Evolutionary conservation across 2,888 invertebrate genomes (phyloP).

Genomic region (Heteropelma amictum): DNA sequence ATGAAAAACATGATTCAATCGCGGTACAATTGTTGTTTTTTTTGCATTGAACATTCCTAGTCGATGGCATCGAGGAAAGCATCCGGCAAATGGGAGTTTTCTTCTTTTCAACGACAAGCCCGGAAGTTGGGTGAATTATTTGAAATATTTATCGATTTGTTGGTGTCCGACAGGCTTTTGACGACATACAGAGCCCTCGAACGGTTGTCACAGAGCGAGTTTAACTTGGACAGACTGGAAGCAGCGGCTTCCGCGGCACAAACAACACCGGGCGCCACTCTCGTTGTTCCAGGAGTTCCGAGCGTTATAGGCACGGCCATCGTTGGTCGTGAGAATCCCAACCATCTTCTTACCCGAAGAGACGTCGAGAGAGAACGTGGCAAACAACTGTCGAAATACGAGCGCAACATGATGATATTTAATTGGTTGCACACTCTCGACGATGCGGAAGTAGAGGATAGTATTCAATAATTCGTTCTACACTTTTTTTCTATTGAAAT

Average conservation of each 20-base stretch:
- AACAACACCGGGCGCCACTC: conserved; percentile 71
- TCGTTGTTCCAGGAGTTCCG: conserved; percentile 76
- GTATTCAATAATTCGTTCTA: conserved; percentile 63
- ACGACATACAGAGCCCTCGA: conserved; percentile 91
- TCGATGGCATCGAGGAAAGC: no score
- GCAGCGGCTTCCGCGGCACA: conserved; percentile 80
- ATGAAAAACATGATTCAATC: no score
- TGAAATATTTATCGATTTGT: no score
- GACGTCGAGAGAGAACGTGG: conserved; percentile 91
- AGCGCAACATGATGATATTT: conserved; percentile 97
- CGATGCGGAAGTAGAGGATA: conserved; percentile 81
- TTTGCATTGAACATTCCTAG: no score
- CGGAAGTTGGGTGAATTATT: neutral
- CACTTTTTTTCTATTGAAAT: no score
- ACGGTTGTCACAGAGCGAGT: conserved; percentile 90
- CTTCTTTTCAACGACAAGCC: no score
- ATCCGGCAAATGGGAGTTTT: no score
- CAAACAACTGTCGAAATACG: conserved; percentile 91
- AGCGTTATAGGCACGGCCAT: conserved; percentile 76
- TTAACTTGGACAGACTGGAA: conserved; percentile 87
- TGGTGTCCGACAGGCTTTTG: conserved; percentile 80
- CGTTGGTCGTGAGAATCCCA: conserved; percentile 77
- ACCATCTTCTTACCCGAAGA: conserved; percentile 83
- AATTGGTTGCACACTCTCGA: conserved; percentile 95
- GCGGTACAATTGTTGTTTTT: no score